Evolutionary conservation across 2,888 invertebrate species (phyloP).

Genomic region (Melangyna quadrimaculata): DNA sequence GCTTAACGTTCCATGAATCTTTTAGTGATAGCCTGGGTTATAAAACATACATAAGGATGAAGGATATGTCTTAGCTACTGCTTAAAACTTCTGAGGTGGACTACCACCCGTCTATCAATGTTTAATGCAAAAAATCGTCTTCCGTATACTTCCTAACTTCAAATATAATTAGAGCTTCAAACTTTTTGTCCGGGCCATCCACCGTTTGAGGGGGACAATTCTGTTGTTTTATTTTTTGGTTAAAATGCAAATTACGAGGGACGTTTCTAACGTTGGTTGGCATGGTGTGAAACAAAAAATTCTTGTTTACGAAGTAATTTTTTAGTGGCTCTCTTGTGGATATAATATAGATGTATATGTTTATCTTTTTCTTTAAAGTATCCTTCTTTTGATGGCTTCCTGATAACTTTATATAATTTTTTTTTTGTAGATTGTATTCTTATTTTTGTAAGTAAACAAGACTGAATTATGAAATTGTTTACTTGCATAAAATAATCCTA

Average conservation of each 20-base stretch:
- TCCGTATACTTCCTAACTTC: conserved; percentile 21
- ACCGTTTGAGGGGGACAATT: conserved; percentile 11
- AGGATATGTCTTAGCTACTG: conserved; percentile 2
- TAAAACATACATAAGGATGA: conserved; percentile 20
- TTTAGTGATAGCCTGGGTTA: conserved; percentile 20
- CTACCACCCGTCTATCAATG: conserved; percentile 5
- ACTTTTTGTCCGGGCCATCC: conserved; percentile 3
- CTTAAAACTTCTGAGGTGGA: conserved; percentile 3
- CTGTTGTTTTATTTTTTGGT: conserved; percentile 8
- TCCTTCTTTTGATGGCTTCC: neutral
- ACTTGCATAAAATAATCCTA: neutral
- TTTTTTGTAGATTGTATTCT: neutral
- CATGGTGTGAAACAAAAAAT: neutral
- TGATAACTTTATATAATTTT: neutral
- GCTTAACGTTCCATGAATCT: conserved; percentile 27
- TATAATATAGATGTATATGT: neutral
- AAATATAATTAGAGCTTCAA: conserved; percentile 25
- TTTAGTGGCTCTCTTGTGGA: conserved; percentile 8
- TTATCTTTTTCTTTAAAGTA: neutral
- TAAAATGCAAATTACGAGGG: conserved; percentile 17
- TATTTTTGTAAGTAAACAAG: neutral
- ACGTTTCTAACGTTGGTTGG: too few species aligned
- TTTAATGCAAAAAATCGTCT: conserved; percentile 26
- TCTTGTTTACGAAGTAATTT: conserved; percentile 19
- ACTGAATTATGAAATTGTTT: neutral